Base-by-base conservation (phyloP, 2,113 vertebrate genomes). In the Tragulus kanchil region DNA sequence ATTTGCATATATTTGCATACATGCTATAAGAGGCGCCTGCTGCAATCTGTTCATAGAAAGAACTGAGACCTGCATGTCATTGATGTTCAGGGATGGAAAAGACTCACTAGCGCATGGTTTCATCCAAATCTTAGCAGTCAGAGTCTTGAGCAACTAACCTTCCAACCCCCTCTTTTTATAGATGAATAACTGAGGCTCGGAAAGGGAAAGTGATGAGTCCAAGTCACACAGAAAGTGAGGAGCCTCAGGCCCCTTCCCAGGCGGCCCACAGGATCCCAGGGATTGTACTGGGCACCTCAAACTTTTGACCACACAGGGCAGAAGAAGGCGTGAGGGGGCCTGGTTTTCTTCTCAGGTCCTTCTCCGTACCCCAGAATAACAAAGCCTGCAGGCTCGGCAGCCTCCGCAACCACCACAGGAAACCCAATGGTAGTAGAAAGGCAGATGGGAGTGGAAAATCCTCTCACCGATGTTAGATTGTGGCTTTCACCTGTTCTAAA, bases 401-500 rank as follows among this genome's bases (percentile, higher is more conserved):
- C 92, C 21, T 54, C 90, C 0, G 67, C 95, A 98, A 97, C 97
- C 96, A 21, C 82, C 5, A 97, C 98, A 98, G 98, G 98, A 99
- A 99, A 98, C 98, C 97, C 96, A 95, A 93, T 89, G 85, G 97
- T 96, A 94, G 97, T 94, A 93, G 94, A 97, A 94, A 97, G 92
- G 97, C 97, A 98, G 97, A 96, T 97, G 97, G 31, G 98, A 98
- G 97, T 98, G 98, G 98, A 98, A 98, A 98, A 97, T 97, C 89
- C 95, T 98, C 97, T 97, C 69, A 45, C 92, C 96, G 97, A 97
- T 85, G 97, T 82, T 94, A 10, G 93, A 52, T 71, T 59, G 96
- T 90, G 5, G 89, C 97, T 98, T 98, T 98, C 98, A 98, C 98
- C 98, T 98, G 67, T 64, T 87, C 98, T 99, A 98, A 98, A 99